Percentiles rank a stretch among this genome's conserved stretches.
These are phyloP conservation scores for Craseonycteris thonglongyai DNA, from an alignment of 2,113 vertebrate genomes.

Conservation along the genomic window DNA sequence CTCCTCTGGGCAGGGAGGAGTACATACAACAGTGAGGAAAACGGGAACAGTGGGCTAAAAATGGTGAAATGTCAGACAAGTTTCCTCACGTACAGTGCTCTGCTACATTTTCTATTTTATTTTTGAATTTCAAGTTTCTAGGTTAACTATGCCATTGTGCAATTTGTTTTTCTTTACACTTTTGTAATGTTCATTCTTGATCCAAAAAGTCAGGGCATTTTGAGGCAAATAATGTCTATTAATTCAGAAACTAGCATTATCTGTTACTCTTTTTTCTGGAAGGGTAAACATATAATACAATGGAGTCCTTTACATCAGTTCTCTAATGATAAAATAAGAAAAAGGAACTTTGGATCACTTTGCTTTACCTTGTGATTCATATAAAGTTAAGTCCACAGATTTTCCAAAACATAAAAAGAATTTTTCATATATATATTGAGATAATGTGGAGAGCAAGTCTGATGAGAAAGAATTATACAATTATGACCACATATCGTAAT, in stretches of 20 bases:
- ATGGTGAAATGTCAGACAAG: background rate
- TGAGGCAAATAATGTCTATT: background rate
- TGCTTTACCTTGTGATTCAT: background rate
- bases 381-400: background rate
- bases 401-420: background rate
- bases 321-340: background rate
- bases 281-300: background rate
- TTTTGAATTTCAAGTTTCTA: slow-evolving; percentile 8
- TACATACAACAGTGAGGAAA: background rate
- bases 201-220: background rate
- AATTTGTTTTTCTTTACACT: background rate
- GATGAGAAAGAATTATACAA: background rate
- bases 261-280: background rate
- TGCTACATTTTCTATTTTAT: background rate
- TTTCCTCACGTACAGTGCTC: background rate
- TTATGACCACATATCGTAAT: background rate
- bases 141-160: background rate
- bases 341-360: background rate
- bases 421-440: background rate
- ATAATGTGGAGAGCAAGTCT: background rate
- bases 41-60: background rate
- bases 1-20: background rate
- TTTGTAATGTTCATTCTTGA: background rate
- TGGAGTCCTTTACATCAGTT: background rate
- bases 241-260: background rate